Percentiles rank a stretch among this genome's conserved stretches.
These are phyloP conservation scores for Myotis davidii DNA, from an alignment of 2,113 vertebrate genomes.

Conservation along the genomic window DNA sequence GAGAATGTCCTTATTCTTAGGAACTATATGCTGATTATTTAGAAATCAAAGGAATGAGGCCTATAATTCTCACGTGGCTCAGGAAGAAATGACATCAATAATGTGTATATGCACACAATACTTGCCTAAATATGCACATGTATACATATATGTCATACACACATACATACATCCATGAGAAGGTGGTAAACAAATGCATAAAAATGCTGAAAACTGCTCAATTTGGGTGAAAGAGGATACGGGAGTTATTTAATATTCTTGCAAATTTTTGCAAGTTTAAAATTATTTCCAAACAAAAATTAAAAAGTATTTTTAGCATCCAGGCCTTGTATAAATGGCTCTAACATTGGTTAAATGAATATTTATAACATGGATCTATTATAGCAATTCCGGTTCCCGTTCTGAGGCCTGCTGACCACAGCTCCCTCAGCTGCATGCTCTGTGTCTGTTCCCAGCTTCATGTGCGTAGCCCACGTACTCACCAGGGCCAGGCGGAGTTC, in stretches of 20 bases:
- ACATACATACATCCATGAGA: neutral
- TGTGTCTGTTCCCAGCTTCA: neutral
- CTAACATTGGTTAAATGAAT: neutral
- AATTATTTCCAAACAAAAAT: neutral
- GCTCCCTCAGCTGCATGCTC: accelerated
- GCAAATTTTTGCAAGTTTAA: neutral
- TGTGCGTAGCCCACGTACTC: slow-evolving; percentile 51
- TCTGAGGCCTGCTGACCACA: neutral
- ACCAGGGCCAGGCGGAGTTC: slow-evolving; percentile 95
- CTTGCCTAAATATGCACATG: neutral
- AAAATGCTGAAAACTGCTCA: neutral
- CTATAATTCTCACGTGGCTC: neutral
- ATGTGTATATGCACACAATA: neutral
- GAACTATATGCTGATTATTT: neutral
- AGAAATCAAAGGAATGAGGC: neutral
- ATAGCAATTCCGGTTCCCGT: accelerated
- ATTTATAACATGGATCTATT: too few relatives aligned
- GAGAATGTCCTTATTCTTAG: neutral
- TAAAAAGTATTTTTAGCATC: neutral
- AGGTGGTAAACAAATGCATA: neutral
- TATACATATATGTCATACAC: accelerated
- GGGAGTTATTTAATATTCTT: neutral
- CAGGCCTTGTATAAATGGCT: neutral
- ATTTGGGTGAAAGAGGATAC: neutral
- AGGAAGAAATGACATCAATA: neutral